phyloP scores from a whole-genome alignment of 2,797 vertebrate genomes.

The Peromyscus aztecus region DNA sequence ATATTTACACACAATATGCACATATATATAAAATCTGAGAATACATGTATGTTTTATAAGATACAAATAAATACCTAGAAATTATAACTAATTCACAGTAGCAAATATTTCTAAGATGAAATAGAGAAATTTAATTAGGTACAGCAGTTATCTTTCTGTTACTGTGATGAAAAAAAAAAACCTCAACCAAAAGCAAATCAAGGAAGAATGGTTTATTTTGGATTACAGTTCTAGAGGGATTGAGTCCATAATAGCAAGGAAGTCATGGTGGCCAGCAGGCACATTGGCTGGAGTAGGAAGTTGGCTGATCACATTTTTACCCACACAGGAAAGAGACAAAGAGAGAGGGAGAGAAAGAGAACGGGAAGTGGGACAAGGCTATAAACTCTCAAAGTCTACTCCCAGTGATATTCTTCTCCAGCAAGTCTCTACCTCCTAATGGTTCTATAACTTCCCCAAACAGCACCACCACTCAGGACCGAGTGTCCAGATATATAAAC shows the following conservation, averaged over 20 bases:
- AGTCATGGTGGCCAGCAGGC: neutral
- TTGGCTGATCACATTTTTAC: neutral
- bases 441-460: neutral
- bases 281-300: neutral
- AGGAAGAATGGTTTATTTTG: neutral
- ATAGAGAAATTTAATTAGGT: neutral
- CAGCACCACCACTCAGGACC: neutral
- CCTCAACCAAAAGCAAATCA: neutral
- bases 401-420: neutral
- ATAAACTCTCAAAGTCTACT: neutral
- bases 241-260: neutral
- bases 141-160: neutral
- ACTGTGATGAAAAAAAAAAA: neutral
- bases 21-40: neutral
- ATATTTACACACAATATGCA: neutral
- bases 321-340: neutral
- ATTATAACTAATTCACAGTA: constrained; percentile 10
- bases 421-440: neutral
- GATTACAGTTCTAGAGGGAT: neutral
- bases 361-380: neutral
- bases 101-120: constrained; percentile 8
- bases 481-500: too few species aligned
- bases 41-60: neutral
- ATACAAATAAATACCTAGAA: neutral
- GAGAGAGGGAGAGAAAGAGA: neutral